These are phyloP conservation scores for Tholera decimalis DNA, from an alignment of 2,888 invertebrate species.

Conservation along the genomic window DNA sequence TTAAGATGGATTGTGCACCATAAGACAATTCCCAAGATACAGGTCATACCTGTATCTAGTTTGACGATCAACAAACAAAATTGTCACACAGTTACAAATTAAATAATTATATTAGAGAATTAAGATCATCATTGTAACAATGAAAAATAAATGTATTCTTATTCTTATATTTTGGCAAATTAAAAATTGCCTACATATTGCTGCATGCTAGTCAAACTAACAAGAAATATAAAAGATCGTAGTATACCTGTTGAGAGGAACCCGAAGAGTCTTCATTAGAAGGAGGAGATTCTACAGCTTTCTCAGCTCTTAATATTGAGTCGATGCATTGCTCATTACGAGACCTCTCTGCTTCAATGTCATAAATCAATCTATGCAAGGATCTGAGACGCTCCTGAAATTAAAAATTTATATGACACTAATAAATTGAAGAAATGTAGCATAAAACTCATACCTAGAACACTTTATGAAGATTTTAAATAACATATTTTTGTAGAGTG, in stretches of 20 bases:
- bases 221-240: not conserved
- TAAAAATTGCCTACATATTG: no score
- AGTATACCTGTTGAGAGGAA: constrained; percentile 83
- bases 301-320: constrained; percentile 94
- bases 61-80: no score
- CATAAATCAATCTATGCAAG: constrained; percentile 94
- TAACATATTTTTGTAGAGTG: no score
- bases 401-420: not conserved
- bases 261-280: constrained; percentile 85
- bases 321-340: constrained; percentile 95
- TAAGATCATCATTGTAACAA: no score
- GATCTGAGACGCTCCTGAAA: constrained; percentile 95
- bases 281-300: constrained; percentile 80
- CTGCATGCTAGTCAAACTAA: not conserved
- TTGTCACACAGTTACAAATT: no score
- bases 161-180: no score
- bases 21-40: no score
- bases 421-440: not conserved
- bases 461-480: not conserved
- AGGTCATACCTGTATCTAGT: no score
- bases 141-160: no score
- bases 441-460: not conserved
- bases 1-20: no score
- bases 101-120: no score
- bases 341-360: constrained; percentile 95